A percentile compares a stretch with the other conserved stretches of the same genome.
Conservation (phyloP, 2,888 invertebrate genomes). For the Schizotus pectinicornis region DNA sequence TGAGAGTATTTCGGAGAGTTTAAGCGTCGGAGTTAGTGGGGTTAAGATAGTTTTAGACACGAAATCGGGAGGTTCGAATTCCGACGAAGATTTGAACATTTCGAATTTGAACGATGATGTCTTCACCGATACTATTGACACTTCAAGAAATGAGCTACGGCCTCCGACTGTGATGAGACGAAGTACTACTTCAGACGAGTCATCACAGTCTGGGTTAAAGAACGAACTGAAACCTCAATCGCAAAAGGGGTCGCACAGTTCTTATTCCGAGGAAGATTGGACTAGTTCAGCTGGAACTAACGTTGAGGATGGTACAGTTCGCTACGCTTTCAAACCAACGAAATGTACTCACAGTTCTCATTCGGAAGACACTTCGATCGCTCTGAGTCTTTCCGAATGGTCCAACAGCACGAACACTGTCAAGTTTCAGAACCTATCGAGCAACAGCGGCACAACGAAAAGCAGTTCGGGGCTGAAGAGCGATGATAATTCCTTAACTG, state of each 20-base stretch:
- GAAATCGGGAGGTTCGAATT: conserved; percentile 54
- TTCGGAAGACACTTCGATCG: conserved; percentile 87
- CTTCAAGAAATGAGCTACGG: conserved; percentile 50
- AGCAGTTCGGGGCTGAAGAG: conserved; percentile 73
- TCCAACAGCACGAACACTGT: conserved; percentile 87
- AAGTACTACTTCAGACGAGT: conserved; percentile 56
- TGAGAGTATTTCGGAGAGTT: conserved; percentile 55
- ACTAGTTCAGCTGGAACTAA: conserved; percentile 80
- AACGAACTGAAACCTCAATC: conserved; percentile 47
- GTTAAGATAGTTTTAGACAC: conserved; percentile 55
- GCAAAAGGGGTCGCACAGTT: conserved; percentile 64
- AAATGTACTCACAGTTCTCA: conserved; percentile 85
- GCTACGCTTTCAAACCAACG: conserved; percentile 78
- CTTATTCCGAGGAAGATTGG: conserved; percentile 71
- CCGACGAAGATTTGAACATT: conserved; percentile 62
- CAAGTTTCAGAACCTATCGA: conserved; percentile 77
- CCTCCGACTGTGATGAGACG: conserved; percentile 56
- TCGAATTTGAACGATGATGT: conserved; percentile 59
- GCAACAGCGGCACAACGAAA: conserved; percentile 64
- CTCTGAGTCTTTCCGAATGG: conserved; percentile 86
- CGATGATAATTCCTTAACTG: conserved; percentile 77
- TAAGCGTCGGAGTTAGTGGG: conserved; percentile 55
- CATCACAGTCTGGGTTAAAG: conserved; percentile 49
- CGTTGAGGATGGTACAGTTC: conserved; percentile 78
- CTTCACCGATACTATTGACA: conserved; percentile 54